Percentiles rank a stretch among this genome's conserved stretches.
Evolutionary conservation across 2,888 invertebrate species (phyloP).

Genomic region (Drosophila kambysellisi): DNA sequence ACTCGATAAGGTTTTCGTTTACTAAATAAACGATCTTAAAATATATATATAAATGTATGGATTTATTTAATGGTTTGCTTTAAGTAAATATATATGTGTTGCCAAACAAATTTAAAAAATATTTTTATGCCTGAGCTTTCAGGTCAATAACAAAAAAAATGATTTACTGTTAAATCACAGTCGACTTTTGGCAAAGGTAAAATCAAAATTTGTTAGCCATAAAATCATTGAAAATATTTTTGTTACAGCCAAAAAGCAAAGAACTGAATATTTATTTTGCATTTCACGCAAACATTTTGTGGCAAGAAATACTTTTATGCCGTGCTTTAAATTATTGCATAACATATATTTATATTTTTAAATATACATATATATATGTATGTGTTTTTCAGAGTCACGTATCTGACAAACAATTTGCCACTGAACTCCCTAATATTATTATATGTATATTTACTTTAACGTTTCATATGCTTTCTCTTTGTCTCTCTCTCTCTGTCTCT

Average conservation of each 20-base stretch:
- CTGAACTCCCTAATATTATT: slow-evolving; percentile 22
- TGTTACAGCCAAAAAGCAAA: slow-evolving; percentile 52
- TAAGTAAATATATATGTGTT: neutral
- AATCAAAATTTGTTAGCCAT: slow-evolving; percentile 58
- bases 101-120: slow-evolving; percentile 17
- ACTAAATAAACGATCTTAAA: neutral
- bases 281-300: slow-evolving; percentile 58
- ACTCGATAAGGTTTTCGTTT: neutral
- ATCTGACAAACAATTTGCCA: slow-evolving; percentile 4
- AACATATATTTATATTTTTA: neutral
- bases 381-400: neutral
- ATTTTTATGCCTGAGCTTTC: slow-evolving; percentile 2
- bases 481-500: neutral
- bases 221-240: slow-evolving; percentile 78
- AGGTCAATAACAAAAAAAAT: neutral
- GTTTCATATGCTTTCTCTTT: neutral
- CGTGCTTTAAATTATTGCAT: slow-evolving; percentile 41
- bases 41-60: neutral
- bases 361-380: neutral
- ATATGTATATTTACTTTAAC: slow-evolving; percentile 14
- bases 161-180: neutral
- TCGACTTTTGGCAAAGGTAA: slow-evolving; percentile 25
- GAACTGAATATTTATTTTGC: slow-evolving; percentile 60
- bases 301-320: slow-evolving; percentile 22
- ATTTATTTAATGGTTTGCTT: slow-evolving; percentile 4